Evolutionary conservation across 1,140 invertebrate genomes (phyloP).

Genomic region (Muscidifurax raptorellus): DNA sequence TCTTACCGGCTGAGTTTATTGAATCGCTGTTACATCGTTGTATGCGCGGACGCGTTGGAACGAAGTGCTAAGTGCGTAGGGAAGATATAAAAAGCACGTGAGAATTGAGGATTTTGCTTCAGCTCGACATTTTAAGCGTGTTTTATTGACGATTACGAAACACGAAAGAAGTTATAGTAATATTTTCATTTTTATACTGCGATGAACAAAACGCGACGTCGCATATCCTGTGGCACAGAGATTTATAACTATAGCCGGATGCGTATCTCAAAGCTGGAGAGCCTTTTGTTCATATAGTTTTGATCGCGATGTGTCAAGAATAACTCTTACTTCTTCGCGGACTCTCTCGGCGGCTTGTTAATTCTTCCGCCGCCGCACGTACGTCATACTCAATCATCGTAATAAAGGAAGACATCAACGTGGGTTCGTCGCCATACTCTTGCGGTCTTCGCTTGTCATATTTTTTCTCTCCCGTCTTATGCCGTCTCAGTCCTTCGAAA

Average conservation of each 20-base stretch:
- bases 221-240: background rate
- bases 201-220: background rate
- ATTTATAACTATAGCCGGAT: background rate
- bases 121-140: background rate
- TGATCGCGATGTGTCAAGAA: background rate
- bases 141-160: no score
- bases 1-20: background rate
- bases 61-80: background rate
- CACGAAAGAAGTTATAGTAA: no score
- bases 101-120: background rate
- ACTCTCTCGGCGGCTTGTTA: background rate
- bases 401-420: slow-evolving; percentile 23
- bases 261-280: background rate
- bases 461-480: background rate
- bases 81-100: background rate
- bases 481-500: background rate
- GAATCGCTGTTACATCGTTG: background rate
- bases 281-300: background rate
- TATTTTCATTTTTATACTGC: background rate
- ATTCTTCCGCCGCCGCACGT: background rate
- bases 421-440: background rate
- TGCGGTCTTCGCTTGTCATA: background rate
- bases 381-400: slow-evolving; percentile 19
- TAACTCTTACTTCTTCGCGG: background rate
- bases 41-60: background rate